Conservation (phyloP, 2,888 invertebrate genomes). For the Hipparchia sbordonii region DNA sequence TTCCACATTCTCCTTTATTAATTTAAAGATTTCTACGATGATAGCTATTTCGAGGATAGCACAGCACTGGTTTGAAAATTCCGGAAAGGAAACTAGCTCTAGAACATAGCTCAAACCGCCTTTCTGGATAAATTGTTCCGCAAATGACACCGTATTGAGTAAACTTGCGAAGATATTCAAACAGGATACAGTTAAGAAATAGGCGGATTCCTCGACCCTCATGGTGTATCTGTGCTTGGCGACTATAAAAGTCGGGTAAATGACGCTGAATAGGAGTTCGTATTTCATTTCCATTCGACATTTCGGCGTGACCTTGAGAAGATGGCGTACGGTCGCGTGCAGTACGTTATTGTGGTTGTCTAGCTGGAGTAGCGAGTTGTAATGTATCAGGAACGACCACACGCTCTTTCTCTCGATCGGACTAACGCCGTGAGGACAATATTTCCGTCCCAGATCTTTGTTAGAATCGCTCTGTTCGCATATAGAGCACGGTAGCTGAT, state of each 20-base stretch:
- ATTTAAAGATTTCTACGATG: constrained; percentile 82
- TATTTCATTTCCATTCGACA: constrained; percentile 80
- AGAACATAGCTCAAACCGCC: constrained; percentile 82
- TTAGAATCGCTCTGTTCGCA: constrained; percentile 66
- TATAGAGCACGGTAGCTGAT: constrained; percentile 70
- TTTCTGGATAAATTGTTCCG: constrained; percentile 82
- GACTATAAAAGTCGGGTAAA: constrained; percentile 84
- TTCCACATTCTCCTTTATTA: constrained; percentile 63
- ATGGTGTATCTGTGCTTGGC: constrained; percentile 78
- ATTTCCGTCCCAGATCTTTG: constrained; percentile 53
- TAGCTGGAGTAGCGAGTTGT: constrained; percentile 80
- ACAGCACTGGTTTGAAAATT: constrained; percentile 84
- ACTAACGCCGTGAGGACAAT: constrained; percentile 60
- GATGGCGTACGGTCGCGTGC: constrained; percentile 82
- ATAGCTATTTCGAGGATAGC: constrained; percentile 84
- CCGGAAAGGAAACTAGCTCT: constrained; percentile 76
- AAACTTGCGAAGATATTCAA: constrained; percentile 83
- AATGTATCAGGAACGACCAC: constrained; percentile 84
- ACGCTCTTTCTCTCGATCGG: constrained; percentile 65
- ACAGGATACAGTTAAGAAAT: constrained; percentile 83
- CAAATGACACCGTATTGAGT: constrained; percentile 79
- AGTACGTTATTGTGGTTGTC: constrained; percentile 79
- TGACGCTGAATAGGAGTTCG: constrained; percentile 83
- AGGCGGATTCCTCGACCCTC: constrained; percentile 72
- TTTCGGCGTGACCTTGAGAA: constrained; percentile 82